Evolutionary conservation across 2,113 vertebrate genomes (phyloP).

Genomic region (Corapipo altera): DNA sequence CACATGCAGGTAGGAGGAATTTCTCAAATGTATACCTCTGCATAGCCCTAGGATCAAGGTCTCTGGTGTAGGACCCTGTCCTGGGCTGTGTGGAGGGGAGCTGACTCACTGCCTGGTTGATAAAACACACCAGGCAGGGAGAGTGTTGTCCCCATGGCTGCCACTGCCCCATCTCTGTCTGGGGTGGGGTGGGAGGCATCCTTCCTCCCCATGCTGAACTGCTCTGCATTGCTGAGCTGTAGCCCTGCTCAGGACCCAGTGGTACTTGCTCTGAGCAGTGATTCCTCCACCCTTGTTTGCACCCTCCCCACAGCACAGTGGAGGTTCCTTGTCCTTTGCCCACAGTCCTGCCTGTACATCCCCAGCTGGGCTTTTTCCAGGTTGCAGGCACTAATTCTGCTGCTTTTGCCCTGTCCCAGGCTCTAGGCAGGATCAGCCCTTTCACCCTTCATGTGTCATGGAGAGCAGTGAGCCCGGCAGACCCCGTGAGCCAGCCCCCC

Average conservation of each 20-base stretch:
- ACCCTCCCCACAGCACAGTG: neutral
- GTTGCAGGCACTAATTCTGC: slow-evolving; percentile 30
- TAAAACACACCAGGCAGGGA: neutral
- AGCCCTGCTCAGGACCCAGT: neutral
- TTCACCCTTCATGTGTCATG: slow-evolving; percentile 56
- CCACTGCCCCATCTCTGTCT: neutral
- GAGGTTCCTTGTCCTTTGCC: neutral
- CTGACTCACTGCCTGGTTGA: neutral
- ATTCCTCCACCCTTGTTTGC: neutral
- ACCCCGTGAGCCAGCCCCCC: slow-evolving; percentile 22
- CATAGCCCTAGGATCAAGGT: neutral
- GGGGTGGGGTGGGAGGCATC: neutral
- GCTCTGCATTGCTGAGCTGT: neutral
- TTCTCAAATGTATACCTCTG: neutral
- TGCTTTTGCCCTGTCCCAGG: slow-evolving; percentile 57
- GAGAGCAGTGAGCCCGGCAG: slow-evolving; percentile 49
- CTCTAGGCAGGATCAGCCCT: slow-evolving; percentile 57
- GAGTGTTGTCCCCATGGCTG: neutral
- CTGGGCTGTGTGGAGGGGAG: neutral
- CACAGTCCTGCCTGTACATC: neutral
- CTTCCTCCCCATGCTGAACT: neutral
- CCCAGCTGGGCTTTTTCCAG: neutral
- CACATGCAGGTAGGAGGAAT: slow-evolving; percentile 80
- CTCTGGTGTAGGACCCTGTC: neutral
- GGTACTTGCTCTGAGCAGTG: neutral